Evolutionary conservation across 2,888 invertebrate species (phyloP), one percentile per base, ranked within the genome.

Genomic region (Chrysodeixis includens): DNA sequence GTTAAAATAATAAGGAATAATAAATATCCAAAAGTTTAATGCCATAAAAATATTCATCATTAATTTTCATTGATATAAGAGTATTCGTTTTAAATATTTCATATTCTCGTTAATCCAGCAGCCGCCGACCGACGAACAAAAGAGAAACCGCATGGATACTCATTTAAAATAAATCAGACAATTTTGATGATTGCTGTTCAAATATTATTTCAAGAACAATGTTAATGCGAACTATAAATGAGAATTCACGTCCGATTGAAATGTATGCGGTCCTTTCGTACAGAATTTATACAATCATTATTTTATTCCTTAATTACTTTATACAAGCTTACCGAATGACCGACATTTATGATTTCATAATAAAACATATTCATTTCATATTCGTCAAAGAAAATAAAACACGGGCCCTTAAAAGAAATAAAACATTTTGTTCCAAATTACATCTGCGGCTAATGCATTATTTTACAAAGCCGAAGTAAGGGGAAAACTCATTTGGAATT

Each of bases 401-500:
- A 62, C 30, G 62, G 32, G 22, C 56, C 55, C 30, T 69, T 44
- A 65, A 55, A 69, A 62, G 64, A 74, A 70, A 72, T 69, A 77
- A 71, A 79, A 70, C 68, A 75, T 74, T 77, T 66, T 67, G 62
- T 56, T 32, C 53, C 56, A 68, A 75, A 75, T 76, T 67, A 62
- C 64, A 69, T 69, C 74, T 72, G 62, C 55, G 71, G 69, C 74
- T 76, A 80, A 80, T 76, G 69, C 76, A 76, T 80, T 80, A 80
- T 78, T 74, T 62, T 76, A 73, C 68, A 76, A 79, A 77, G 70
- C 66, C 57, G 68, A 80, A 80, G 68, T 68, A 65, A 74, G 74
- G 63, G 64, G 62, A 79, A 77, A 78, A 76, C 76, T 80, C 81
- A 76, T 80, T 81, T 77, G 69, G 66, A 77, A 76, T 79, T 74